Evolutionary conservation across 2,888 invertebrate genomes (phyloP).

Genomic region (Leptopilina myrica): DNA sequence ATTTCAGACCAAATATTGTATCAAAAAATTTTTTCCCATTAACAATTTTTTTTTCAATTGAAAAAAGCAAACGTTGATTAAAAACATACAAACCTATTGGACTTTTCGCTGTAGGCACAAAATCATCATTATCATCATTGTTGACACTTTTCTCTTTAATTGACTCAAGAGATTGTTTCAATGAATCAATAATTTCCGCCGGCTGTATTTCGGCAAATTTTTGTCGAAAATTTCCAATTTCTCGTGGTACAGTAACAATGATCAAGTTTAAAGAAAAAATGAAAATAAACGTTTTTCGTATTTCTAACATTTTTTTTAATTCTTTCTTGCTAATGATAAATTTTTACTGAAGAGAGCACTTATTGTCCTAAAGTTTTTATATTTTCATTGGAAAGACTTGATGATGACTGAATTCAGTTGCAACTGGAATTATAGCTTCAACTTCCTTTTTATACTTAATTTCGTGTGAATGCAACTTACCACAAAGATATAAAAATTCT

Average conservation of each 20-base stretch:
- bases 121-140: background rate
- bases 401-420: background rate
- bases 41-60: too few relatives aligned
- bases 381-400: background rate
- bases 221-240: background rate
- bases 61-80: too few relatives aligned
- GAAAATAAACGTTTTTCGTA: background rate
- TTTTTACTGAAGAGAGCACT: background rate
- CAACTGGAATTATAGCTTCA: background rate
- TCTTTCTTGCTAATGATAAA: background rate
- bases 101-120: background rate
- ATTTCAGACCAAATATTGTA: too few relatives aligned
- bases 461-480: constrained; percentile 5
- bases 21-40: too few relatives aligned
- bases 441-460: constrained; percentile 17
- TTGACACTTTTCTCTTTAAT: background rate
- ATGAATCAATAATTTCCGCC: background rate
- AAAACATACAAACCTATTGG: background rate
- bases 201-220: background rate
- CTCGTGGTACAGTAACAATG: background rate
- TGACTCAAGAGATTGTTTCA: background rate
- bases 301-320: background rate
- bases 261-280: background rate
- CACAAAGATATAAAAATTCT: background rate
- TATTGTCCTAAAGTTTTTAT: background rate